These are phyloP conservation scores for Acanthosepion lycidas DNA, from an alignment of 2,888 invertebrate genomes.

Conservation along the genomic window DNA sequence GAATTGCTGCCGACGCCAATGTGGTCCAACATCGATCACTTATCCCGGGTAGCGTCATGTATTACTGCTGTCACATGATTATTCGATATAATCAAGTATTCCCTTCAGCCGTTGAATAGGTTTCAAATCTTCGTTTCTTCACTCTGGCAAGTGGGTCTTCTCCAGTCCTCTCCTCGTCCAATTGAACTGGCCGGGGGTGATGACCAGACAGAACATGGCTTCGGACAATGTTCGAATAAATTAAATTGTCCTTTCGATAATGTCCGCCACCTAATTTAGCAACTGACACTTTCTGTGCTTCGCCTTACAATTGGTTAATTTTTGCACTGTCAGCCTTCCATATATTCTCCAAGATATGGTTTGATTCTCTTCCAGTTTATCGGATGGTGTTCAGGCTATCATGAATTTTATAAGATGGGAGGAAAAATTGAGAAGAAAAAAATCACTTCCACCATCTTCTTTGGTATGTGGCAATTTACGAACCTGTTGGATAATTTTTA, in stretches of 20 bases:
- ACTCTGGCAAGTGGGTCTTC: no score
- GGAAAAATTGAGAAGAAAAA: neutral
- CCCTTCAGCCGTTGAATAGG: no score
- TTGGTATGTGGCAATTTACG: no score
- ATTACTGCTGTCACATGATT: no score
- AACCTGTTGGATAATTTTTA: no score
- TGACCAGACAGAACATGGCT: neutral
- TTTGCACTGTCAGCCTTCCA: neutral
- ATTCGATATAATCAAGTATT: no score
- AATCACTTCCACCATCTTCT: no score
- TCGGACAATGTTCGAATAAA: slow-evolving; percentile 6
- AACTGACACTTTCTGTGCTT: neutral
- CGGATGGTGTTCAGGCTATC: neutral
- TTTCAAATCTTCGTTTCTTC: no score
- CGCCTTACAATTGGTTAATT: neutral
- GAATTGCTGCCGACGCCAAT: no score
- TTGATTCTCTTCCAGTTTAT: neutral
- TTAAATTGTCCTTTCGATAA: neutral
- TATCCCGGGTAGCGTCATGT: no score
- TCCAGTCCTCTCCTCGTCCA: neutral
- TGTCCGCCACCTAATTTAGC: neutral
- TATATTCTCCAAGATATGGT: neutral
- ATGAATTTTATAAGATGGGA: neutral
- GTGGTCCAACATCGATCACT: no score
- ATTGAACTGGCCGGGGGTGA: neutral